Conservation (phyloP, 2,888 invertebrate species). For the Melolontha melolontha region DNA sequence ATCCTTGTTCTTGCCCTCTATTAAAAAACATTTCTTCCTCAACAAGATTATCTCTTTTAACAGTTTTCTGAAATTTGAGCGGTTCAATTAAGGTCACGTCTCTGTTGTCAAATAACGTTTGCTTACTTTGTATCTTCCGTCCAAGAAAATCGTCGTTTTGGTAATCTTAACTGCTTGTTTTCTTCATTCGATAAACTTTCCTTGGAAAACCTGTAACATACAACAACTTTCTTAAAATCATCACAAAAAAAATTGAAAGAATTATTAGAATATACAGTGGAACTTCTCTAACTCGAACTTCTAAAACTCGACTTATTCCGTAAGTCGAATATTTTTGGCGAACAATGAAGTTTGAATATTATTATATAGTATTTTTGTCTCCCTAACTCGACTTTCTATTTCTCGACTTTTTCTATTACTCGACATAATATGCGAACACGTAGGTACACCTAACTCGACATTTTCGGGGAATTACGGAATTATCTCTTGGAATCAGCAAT, state of each 20-base stretch:
- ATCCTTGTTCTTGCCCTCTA: conserved; percentile 65
- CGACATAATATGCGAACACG: no score
- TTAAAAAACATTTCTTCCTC: conserved; percentile 59
- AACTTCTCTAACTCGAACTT: no score
- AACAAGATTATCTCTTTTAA: conserved; percentile 59
- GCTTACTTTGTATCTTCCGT: conserved; percentile 72
- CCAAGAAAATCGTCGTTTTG: conserved; percentile 82
- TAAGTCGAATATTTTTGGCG: no score
- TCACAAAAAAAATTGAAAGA: no score
- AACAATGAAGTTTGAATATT: no score
- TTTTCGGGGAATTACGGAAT: no score
- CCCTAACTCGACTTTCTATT: no score
- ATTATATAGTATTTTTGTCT: no score
- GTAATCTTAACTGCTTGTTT: conserved; percentile 70
- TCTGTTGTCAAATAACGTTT: not conserved
- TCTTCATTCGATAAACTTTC: conserved; percentile 64
- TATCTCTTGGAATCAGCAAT: no score
- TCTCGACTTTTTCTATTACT: no score
- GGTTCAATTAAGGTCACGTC: not conserved
- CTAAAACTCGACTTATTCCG: no score
- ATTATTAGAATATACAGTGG: not conserved
- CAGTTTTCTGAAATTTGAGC: conserved; percentile 55
- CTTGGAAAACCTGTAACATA: conserved; percentile 58
- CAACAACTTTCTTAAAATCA: conserved; percentile 22
- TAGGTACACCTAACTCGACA: no score